phyloP scores from a whole-genome alignment of 2,113 vertebrate genomes.

The Synodontis membranacea region DNA sequence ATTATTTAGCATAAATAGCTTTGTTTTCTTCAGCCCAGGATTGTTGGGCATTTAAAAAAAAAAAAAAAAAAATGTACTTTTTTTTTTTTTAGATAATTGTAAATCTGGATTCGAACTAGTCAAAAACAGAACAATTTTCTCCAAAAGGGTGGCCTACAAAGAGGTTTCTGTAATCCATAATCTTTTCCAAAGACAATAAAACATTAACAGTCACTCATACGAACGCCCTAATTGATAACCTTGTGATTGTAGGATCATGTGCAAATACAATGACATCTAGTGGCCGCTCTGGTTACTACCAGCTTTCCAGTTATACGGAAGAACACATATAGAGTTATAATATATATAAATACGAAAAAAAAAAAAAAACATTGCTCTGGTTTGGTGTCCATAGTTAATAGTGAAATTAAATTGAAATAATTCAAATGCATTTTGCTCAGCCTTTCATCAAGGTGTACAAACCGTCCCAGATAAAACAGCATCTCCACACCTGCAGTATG shows the following conservation, averaged over 20 bases:
- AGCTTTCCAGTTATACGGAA: background rate
- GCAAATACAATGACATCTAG: conserved; percentile 40
- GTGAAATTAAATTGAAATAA: background rate
- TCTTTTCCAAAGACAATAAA: background rate
- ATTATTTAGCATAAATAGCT: background rate
- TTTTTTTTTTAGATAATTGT: too few species aligned
- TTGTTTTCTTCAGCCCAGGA: background rate
- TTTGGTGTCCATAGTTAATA: background rate
- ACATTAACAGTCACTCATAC: background rate
- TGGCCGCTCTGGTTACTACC: conserved; percentile 22
- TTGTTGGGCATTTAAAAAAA: too few species aligned
- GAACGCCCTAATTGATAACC: background rate
- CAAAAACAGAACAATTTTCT: background rate
- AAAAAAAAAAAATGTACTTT: background rate
- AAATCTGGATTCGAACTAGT: background rate
- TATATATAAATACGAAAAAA: background rate
- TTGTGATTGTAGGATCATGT: background rate
- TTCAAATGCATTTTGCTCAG: background rate
- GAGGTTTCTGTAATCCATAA: background rate
- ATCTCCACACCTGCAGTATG: background rate
- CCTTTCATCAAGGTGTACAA: background rate
- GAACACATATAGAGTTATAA: background rate
- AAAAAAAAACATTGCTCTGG: background rate
- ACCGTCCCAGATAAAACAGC: background rate
- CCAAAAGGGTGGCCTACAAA: background rate